Base-by-base conservation (phyloP, 2,797 vertebrate species). In the Propithecus deckenii region DNA sequence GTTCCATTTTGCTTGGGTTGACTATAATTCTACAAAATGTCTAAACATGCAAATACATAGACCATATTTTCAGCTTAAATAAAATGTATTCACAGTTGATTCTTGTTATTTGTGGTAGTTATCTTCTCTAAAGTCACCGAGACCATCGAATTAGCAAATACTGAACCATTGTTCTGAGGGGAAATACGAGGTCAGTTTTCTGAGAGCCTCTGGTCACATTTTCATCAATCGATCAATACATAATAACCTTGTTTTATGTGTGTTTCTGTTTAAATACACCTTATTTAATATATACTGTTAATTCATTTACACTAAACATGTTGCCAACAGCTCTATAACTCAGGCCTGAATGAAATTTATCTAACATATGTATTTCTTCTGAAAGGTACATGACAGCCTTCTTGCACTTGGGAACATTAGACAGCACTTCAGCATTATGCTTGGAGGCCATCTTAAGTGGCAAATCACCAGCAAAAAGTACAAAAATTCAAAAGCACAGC, bases 41-140 rank as follows among this genome's bases (percentile, higher is more conserved):
- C 61, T 88, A 95, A 63, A 92, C 71, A 86, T 67, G 10, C 11
- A 41, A 87, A 75, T 23, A 71, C 65, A 41, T 14, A 63, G 8
- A 30, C 10, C 30, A 83, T 69, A 57, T 89, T 86, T 93, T 91
- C 25, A 85, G 32, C 23, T 69, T 94, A 94, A 93, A 79, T 50
- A 83, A 97, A 78, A 90, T 57, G 55, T 81, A 10, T 91, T 85
- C n/a, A 83, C 5, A 50, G 25, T 76, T 79, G 46, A 91, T 55
- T 97, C 52, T 32, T 59, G 1, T 46, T 69, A 35, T 85, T 78
- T 13, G 14, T 35, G 30, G 10, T 35, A 13, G 48, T 46, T 72
- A 25, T 5, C 0, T 48, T 88, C 83, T 74, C 78, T n/a, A 57
- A 81, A 76, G 46, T 50, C 75, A 83, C 22, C 88, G 41, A 85